Evolutionary conservation across 2,888 invertebrate genomes (phyloP).

Genomic region (Tipula lateralis): DNA sequence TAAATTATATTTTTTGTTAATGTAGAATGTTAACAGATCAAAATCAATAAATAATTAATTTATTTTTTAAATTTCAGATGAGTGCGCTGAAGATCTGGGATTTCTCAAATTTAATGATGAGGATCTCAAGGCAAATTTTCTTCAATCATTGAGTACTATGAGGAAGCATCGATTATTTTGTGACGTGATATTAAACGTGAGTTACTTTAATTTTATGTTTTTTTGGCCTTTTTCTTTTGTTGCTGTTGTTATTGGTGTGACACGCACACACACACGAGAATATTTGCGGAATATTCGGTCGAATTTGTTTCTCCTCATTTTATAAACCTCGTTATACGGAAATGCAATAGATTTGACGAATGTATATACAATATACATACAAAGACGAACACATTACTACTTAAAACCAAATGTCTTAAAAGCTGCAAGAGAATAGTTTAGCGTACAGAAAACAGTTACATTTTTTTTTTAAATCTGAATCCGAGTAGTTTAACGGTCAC

Average conservation of each 20-base stretch:
- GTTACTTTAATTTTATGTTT: conserved; percentile 39
- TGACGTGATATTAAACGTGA: conserved; percentile 77
- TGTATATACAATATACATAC: neutral
- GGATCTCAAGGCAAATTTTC: conserved; percentile 56
- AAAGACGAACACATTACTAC: neutral
- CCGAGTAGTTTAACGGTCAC: neutral
- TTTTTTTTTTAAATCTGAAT: conserved; percentile 31
- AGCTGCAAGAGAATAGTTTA: neutral
- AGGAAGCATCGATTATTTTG: conserved; percentile 80
- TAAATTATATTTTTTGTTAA: no score
- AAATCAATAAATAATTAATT: neutral
- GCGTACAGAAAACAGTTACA: conserved; percentile 26
- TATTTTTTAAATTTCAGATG: conserved; percentile 35
- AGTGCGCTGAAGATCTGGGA: conserved; percentile 40
- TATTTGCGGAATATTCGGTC: neutral
- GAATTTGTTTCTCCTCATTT: neutral
- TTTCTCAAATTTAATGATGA: conserved; percentile 55
- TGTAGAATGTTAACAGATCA: neutral
- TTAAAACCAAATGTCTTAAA: neutral
- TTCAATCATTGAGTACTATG: conserved; percentile 69
- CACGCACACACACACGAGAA: neutral
- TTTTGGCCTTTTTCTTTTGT: neutral
- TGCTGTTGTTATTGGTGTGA: neutral
- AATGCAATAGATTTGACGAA: neutral
- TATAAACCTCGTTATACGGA: neutral